Evolutionary conservation across 1,140 invertebrate genomes (phyloP).

Genomic region (Aphelinus atriplicis): DNA sequence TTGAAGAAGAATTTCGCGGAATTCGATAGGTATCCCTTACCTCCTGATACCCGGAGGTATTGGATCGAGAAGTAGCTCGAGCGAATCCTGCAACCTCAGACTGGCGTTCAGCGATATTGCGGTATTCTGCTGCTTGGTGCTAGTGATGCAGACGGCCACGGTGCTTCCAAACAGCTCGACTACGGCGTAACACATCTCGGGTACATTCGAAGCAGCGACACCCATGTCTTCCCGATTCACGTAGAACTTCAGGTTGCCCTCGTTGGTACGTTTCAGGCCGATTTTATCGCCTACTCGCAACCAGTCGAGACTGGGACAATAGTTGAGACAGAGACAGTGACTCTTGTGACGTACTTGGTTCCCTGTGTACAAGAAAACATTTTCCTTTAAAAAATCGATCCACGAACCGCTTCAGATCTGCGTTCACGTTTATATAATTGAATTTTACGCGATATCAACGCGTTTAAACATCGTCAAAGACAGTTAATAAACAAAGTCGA

Average conservation of each 20-base stretch:
- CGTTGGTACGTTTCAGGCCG: conserved; percentile 72
- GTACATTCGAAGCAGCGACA: conserved; percentile 80
- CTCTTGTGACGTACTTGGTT: conserved; percentile 75
- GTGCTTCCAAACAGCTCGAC: conserved; percentile 79
- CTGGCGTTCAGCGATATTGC: conserved; percentile 70
- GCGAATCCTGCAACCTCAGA: conserved; percentile 71
- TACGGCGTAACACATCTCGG: conserved; percentile 80
- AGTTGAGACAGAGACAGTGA: conserved; percentile 70
- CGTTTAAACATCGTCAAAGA: too few species aligned
- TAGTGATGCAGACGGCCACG: conserved; percentile 73
- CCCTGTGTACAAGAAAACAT: conserved; percentile 60
- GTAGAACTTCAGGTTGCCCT: conserved; percentile 70
- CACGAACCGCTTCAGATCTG: too few species aligned
- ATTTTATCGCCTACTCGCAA: conserved; percentile 79
- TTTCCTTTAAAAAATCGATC: too few species aligned
- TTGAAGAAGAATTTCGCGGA: neutral
- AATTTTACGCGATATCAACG: too few species aligned
- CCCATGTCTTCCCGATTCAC: conserved; percentile 88
- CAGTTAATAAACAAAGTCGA: too few species aligned
- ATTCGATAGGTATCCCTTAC: conserved; percentile 42
- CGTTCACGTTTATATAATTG: too few species aligned
- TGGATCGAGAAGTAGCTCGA: conserved; percentile 71
- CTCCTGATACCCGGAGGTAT: conserved; percentile 63
- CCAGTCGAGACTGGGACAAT: conserved; percentile 82
- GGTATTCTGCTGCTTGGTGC: conserved; percentile 62